These are phyloP conservation scores for Dexiosoma caninum DNA, from an alignment of 2,888 invertebrate species.

Conservation along the genomic window DNA sequence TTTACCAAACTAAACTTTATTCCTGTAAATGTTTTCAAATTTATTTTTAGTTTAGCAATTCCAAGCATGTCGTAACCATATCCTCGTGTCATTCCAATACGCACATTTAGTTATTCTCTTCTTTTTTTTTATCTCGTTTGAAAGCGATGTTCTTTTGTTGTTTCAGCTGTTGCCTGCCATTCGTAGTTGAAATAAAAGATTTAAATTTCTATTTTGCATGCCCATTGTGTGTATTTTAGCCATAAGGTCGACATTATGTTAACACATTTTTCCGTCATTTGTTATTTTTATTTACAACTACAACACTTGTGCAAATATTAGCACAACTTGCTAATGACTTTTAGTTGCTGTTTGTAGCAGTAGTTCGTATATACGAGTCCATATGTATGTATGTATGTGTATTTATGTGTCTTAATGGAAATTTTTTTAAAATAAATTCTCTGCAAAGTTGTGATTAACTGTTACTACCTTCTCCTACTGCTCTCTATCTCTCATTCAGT, in stretches of 20 bases:
- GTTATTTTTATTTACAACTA: constrained; percentile 10
- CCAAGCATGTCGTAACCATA: background rate
- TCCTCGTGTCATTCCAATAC: background rate
- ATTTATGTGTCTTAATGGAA: background rate
- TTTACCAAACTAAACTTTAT: background rate
- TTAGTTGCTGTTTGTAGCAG: background rate
- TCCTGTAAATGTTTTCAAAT: background rate
- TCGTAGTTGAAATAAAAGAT: constrained; percentile 23
- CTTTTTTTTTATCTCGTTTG: background rate
- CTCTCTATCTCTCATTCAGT: too few species aligned
- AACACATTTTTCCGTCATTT: background rate
- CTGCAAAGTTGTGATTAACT: background rate
- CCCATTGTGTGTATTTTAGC: background rate
- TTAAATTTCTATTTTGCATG: constrained; percentile 22
- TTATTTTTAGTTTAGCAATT: constrained; percentile 13
- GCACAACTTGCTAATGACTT: background rate
- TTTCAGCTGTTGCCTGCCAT: constrained; percentile 10
- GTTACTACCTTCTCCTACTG: background rate
- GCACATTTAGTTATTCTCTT: background rate
- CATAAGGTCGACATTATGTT: constrained; percentile 13
- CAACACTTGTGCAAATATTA: constrained; percentile 3
- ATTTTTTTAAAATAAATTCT: background rate
- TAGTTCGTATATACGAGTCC: too few species aligned
- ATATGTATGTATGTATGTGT: too few species aligned
- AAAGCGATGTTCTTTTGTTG: constrained; percentile 5